Evolutionary conservation across 92 coral and sea anemone genomes (phyloP).

Genomic region (Phenganax subtilis): DNA sequence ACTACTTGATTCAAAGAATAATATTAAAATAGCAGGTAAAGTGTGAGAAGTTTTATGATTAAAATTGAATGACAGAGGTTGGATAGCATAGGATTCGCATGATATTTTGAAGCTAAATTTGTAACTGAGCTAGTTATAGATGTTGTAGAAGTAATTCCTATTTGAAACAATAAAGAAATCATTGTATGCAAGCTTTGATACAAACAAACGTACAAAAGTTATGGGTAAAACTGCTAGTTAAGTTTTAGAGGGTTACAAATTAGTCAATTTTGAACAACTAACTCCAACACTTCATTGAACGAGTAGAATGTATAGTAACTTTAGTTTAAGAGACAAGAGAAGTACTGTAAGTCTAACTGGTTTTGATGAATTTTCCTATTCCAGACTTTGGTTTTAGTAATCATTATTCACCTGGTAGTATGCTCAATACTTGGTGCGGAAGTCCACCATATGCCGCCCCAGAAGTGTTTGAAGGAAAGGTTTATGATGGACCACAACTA

Average conservation of each 20-base stretch:
- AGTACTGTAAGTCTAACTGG: background rate
- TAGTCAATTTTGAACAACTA: too few species aligned
- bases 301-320: too few species aligned
- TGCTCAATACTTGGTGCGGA: constrained; percentile 99
- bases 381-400: constrained; percentile 97
- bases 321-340: too few species aligned
- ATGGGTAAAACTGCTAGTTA: background rate
- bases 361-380: background rate
- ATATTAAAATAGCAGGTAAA: constrained; percentile 95
- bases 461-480: constrained; percentile 98
- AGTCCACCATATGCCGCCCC: constrained; percentile 99
- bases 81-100: too few species aligned
- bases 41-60: background rate
- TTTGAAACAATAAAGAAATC: background rate
- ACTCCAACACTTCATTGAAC: too few species aligned
- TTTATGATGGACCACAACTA: constrained; percentile 97
- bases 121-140: too few species aligned
- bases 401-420: constrained; percentile 90
- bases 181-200: background rate
- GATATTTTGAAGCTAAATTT: too few species aligned
- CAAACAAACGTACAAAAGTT: background rate
- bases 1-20: constrained; percentile 75
- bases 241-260: background rate
- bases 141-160: too few species aligned
- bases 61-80: too few species aligned